These are phyloP conservation scores for Drosophila macrospina DNA, from an alignment of 2,888 invertebrate genomes.

Conservation along the genomic window DNA sequence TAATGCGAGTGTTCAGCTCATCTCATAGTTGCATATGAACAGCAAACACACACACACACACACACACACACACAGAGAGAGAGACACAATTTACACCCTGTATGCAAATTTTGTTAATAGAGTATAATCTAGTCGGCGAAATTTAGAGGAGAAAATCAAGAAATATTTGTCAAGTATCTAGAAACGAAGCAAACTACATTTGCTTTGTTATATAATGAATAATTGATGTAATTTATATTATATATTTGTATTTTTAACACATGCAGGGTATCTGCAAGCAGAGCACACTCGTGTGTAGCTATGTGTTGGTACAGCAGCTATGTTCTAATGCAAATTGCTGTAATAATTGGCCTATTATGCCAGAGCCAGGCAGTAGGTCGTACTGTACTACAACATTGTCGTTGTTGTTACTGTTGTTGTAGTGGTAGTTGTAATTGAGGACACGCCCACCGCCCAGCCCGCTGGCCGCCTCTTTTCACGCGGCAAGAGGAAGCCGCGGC, in stretches of 20 bases:
- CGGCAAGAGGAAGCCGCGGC: constrained; percentile 20
- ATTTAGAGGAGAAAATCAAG: too few relatives aligned
- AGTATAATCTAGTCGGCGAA: neutral
- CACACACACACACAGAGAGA: constrained; percentile 1
- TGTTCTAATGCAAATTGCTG: constrained; percentile 80
- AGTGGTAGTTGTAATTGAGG: constrained; percentile 17
- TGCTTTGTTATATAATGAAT: too few relatives aligned
- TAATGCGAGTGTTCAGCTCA: constrained; percentile 57
- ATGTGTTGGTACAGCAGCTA: constrained; percentile 37
- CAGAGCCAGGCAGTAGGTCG: constrained; percentile 75
- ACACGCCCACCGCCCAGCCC: constrained; percentile 56
- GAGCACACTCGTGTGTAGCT: neutral
- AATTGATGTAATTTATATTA: too few relatives aligned
- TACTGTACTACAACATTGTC: constrained; percentile 57
- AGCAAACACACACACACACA: neutral
- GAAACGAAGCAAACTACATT: too few relatives aligned
- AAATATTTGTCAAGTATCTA: too few relatives aligned
- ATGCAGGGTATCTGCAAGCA: neutral
- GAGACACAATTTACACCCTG: constrained; percentile 4
- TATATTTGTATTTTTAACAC: too few relatives aligned
- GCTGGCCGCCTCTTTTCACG: constrained; percentile 62
- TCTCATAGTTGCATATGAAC: constrained; percentile 38
- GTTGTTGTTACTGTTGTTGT: constrained; percentile 24
- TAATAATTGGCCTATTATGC: constrained; percentile 80
- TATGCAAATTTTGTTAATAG: neutral